Evolutionary conservation across 1,140 invertebrate genomes (phyloP), one percentile per base, ranked within the genome.

Genomic region (Pectinophora gossypiella): DNA sequence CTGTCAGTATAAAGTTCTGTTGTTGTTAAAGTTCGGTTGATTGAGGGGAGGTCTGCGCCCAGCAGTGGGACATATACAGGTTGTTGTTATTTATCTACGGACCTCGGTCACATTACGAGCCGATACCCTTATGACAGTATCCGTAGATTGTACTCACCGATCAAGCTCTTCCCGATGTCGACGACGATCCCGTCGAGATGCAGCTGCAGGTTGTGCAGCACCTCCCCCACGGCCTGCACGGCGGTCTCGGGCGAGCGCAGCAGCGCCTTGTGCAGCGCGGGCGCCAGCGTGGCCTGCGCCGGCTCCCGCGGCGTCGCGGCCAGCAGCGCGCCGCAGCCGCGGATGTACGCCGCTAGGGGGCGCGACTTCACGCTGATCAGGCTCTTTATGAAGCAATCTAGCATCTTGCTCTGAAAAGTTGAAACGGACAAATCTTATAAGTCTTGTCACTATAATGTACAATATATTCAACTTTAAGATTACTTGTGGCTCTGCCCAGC

Each of bases 241-340:
- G 96, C 95, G 18, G 96, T 93, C 90, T 99, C 98, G 0, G 98
- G 96, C 84, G 95, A 98, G 51, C 98, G 86, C n/a, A 99, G 86
- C 91, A 99, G 94, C 5, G 96, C 92, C 80, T 97, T 97, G 73
- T 97, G 94, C n/a, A 97, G 76, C 7, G 95, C 92, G 15, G 97
- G 96, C 36, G 97, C 84, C 43, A 99, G 76, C 10, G 87, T 87
- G 38, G 89, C 89, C 71, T 94, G 92, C 58, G 98, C 97, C 42
- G 93, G 90, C 59, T 93, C 90, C 20, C 86, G 90, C 5, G 96
- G 76, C 64, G n/a, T n/a, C n/a, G n/a, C 91, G 80, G 13, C 83
- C 10, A 97, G 77, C 54, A 96, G 84, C 32, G 91, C 89, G 32
- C 88, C 85, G 62, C 92, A 93, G 15, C 90, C 90, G 44, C 89